Base-by-base conservation (phyloP, 2,797 vertebrate genomes). In the Eospalax fontanierii region DNA sequence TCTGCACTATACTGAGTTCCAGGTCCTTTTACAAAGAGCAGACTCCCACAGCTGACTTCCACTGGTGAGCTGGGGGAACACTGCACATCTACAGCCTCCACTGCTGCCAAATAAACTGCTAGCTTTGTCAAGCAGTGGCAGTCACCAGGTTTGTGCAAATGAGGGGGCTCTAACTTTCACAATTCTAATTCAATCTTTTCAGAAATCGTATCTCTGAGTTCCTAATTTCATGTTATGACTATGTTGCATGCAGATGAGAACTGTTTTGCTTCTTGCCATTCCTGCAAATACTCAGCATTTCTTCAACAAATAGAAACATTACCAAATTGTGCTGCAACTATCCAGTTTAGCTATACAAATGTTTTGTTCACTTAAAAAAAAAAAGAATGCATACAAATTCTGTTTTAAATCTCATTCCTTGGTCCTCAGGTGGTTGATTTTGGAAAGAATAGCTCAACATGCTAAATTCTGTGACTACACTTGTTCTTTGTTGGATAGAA, bases 291-390 rank as follows among this genome's bases (percentile, higher is more conserved):
- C 26, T 87, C 38, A 12, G 89, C 86, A 96, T 90, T 95, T 92
- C 96, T 95, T 96, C 96, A 94, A 96, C 95, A 95, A 97, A 97
- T 35, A 97, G 94, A 96, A 96, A 96, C 97, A 96, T 97, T 95
- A 95, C 90, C 81, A 96, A 96, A 94, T 95, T 95, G 94, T 18
- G 26, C 43, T 89, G 61, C 40, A 83, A 83, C 92, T 90, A 81
- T 75, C 68, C 80, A 89, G 92, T 86, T 96, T 87, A 93, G 73
- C 86, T 94, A 81, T 82, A 78, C 84, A 97, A 70, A 75, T 95
- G 71, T 86, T 97, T 97, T 95, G 94, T 89, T 97, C 82, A n/a
- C 78, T 95, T 65, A 57, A 95, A 94, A 97, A 57, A 95, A 94
- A 97, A 96, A 85, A 83, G 61, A 96, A 91, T 59, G 40, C 82